A percentile compares a stretch with the other conserved stretches of the same genome.
These are phyloP conservation scores for Lutraria lutraria DNA, from an alignment of 2,888 invertebrate species.

Conservation along the genomic window DNA sequence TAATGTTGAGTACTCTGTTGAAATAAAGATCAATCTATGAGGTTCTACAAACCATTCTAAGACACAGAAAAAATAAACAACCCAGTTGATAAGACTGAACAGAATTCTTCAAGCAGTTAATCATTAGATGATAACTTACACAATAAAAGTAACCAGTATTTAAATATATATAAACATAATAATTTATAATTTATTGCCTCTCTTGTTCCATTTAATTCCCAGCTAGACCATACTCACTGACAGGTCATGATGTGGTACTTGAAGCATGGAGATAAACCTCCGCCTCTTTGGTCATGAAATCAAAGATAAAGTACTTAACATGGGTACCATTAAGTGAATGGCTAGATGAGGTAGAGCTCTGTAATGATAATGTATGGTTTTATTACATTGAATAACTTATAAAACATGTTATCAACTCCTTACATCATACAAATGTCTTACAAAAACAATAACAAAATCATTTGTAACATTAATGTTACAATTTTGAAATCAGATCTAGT, in stretches of 20 bases:
- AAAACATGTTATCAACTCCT: no score
- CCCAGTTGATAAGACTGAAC: not conserved
- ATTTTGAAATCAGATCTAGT: no score
- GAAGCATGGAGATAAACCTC: not conserved
- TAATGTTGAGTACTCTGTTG: no score
- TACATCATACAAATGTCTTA: no score
- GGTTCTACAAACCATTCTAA: not conserved
- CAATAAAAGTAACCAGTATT: not conserved
- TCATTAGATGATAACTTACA: not conserved
- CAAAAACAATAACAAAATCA: no score
- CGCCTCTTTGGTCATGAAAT: not conserved
- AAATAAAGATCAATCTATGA: not conserved
- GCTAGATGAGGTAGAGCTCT: not conserved
- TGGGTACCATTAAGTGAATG: not conserved
- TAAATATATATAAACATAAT: not conserved
- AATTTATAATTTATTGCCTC: not conserved
- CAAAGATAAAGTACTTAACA: not conserved
- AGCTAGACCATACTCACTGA: not conserved
- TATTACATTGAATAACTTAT: not conserved
- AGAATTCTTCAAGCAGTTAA: not conserved
- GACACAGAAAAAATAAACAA: not conserved
- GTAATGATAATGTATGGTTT: not conserved
- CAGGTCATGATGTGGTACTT: slow-evolving; percentile 12
- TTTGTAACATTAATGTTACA: no score
- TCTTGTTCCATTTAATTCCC: not conserved